Conservation (phyloP, 2,888 invertebrate genomes). For the Pachydiplax longipennis region DNA sequence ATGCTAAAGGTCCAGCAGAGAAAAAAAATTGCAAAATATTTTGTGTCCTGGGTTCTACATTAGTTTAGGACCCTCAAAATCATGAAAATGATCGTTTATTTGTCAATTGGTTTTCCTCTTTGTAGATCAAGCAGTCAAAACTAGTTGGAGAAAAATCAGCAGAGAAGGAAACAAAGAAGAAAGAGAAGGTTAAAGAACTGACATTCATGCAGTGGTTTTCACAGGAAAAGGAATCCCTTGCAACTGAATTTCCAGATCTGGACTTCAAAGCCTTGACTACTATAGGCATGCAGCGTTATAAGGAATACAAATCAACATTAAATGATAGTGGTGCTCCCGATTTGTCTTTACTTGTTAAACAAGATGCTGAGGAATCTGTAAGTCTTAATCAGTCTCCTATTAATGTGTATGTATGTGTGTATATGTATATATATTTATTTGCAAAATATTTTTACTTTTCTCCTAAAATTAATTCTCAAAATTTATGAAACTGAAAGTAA, state of each 20-base stretch:
- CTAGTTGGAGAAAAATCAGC: slow-evolving; percentile 22
- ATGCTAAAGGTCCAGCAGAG: no score
- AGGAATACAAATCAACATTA: slow-evolving; percentile 53
- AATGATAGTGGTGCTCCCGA: neutral
- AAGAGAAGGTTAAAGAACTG: slow-evolving; percentile 57
- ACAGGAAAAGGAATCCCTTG: slow-evolving; percentile 65
- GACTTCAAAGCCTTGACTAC: slow-evolving; percentile 66
- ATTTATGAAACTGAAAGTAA: no score
- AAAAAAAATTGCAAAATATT: no score
- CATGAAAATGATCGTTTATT: neutral
- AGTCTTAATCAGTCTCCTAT: neutral
- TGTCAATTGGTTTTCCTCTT: neutral
- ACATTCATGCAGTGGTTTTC: slow-evolving; percentile 69
- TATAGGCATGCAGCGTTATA: slow-evolving; percentile 64
- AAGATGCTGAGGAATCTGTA: neutral
- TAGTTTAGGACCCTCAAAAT: neutral
- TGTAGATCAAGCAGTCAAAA: slow-evolving; percentile 46
- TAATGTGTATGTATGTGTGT: no score
- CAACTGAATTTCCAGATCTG: slow-evolving; percentile 65
- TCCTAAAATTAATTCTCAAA: no score
- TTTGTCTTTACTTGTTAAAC: neutral
- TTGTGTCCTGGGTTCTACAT: neutral
- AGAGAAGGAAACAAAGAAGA: slow-evolving; percentile 48
- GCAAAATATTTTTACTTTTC: no score
- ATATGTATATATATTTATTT: no score